These are phyloP conservation scores for Drosophila tropicalis DNA, from an alignment of 1,140 invertebrate species.

Conservation along the genomic window DNA sequence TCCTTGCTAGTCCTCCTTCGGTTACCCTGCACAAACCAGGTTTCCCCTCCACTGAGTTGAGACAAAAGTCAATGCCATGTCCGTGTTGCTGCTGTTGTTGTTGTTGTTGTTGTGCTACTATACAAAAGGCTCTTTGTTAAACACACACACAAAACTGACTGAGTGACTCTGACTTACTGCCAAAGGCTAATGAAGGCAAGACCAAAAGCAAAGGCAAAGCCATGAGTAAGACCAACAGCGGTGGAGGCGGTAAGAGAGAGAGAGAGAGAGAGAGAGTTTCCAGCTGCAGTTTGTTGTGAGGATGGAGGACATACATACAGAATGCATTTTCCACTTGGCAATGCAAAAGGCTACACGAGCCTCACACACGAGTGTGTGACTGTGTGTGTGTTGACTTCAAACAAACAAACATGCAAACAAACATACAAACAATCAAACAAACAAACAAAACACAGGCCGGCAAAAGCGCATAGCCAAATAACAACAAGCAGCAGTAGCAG, in stretches of 20 bases:
- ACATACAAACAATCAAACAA: conserved; percentile 32
- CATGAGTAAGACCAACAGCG: conserved; percentile 7
- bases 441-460: conserved; percentile 55
- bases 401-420: conserved; percentile 70
- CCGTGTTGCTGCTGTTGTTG: conserved; percentile 26
- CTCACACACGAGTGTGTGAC: neutral
- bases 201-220: conserved; percentile 23
- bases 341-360: conserved; percentile 35
- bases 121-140: conserved; percentile 69
- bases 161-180: conserved; percentile 72
- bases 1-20: too few species aligned
- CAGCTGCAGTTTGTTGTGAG: neutral
- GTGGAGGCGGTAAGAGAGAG: neutral
- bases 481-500: conserved; percentile 23
- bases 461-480: conserved; percentile 59
- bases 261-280: conserved; percentile 10
- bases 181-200: conserved; percentile 76
- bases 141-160: conserved; percentile 44
- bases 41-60: conserved; percentile 37
- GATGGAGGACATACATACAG: conserved; percentile 17
- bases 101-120: conserved; percentile 3
- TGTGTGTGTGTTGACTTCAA: conserved; percentile 64
- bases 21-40: neutral
- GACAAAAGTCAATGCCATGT: conserved; percentile 75
- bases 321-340: conserved; percentile 70